A percentile compares a stretch with the other conserved stretches of the same genome.
Evolutionary conservation across 2,113 vertebrate species (phyloP).

Genomic region (Oreotrochilus melanogaster): DNA sequence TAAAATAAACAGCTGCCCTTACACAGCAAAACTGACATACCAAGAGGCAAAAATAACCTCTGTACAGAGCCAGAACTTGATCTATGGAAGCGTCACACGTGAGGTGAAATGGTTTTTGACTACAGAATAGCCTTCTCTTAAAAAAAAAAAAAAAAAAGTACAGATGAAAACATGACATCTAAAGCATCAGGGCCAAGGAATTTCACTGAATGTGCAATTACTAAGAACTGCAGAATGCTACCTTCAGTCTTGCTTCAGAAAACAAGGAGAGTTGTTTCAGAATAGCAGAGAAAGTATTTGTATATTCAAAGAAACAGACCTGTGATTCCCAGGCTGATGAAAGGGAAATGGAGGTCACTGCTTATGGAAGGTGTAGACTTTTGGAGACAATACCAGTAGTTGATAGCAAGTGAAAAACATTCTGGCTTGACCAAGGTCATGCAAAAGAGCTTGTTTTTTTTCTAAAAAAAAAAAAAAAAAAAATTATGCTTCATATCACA

Average conservation of each 20-base stretch:
- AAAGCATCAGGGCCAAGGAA: neutral
- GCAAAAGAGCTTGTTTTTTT: neutral
- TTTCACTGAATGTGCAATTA: neutral
- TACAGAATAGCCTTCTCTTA: neutral
- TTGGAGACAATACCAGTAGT: neutral
- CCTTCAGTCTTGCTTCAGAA: neutral
- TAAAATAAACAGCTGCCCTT: slow-evolving; percentile 14
- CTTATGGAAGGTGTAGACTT: neutral
- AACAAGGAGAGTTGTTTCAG: neutral
- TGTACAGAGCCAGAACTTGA: neutral
- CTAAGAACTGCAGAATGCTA: neutral
- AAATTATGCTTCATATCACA: neutral
- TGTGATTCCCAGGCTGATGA: neutral
- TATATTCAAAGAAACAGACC: neutral
- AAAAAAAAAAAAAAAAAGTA: too few relatives aligned
- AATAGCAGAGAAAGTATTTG: neutral
- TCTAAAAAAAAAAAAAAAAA: neutral
- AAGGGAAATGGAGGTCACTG: neutral
- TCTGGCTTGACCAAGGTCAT: slow-evolving; percentile 5
- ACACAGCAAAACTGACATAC: neutral
- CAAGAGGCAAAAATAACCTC: neutral
- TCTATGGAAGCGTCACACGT: rapidly evolving
- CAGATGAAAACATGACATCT: neutral
- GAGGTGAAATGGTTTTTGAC: neutral
- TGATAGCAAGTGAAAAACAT: neutral